phyloP scores from a whole-genome alignment of 2,888 invertebrate genomes.

The Eustalomyia histrio region DNA sequence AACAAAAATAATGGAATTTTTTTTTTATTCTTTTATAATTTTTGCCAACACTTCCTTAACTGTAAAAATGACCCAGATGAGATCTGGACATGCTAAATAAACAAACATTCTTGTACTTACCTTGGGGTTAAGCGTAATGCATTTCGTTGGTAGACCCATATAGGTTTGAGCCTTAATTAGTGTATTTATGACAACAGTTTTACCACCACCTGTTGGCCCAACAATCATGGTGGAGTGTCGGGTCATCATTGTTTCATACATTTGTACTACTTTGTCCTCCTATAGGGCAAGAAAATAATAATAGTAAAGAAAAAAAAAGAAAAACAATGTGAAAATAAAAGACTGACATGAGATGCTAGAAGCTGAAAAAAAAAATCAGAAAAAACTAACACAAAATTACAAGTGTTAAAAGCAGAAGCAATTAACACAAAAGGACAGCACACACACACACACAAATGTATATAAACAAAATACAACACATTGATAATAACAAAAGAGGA shows the following conservation, averaged over 20 bases:
- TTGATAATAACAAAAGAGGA: constrained; percentile 9
- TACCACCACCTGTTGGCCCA: constrained; percentile 96
- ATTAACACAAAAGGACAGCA: constrained; percentile 55
- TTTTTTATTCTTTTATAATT: constrained; percentile 4
- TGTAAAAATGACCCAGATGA: constrained; percentile 10
- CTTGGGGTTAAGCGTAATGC: constrained; percentile 92
- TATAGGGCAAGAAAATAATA: constrained; percentile 73
- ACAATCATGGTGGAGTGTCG: constrained; percentile 95
- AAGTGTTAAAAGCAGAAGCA: constrained; percentile 56
- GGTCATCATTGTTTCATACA: constrained; percentile 97
- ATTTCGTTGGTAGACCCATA: constrained; percentile 88
- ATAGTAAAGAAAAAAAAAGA: constrained; percentile 47
- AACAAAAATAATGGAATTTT: not conserved
- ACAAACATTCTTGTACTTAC: constrained; percentile 67
- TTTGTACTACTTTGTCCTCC: constrained; percentile 93
- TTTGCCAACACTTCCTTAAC: constrained; percentile 3
- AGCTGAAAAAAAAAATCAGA: constrained; percentile 57
- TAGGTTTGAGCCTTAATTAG: constrained; percentile 88
- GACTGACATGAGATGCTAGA: constrained; percentile 4
- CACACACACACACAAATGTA: constrained; percentile 15
- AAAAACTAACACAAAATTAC: constrained; percentile 68
- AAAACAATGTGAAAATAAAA: constrained; percentile 24
- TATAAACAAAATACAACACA: constrained; percentile 23
- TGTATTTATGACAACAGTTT: constrained; percentile 90
- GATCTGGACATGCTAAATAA: not conserved